Base-by-base conservation (phyloP, 2,113 vertebrate species). In the Amblyornis subalaris region DNA sequence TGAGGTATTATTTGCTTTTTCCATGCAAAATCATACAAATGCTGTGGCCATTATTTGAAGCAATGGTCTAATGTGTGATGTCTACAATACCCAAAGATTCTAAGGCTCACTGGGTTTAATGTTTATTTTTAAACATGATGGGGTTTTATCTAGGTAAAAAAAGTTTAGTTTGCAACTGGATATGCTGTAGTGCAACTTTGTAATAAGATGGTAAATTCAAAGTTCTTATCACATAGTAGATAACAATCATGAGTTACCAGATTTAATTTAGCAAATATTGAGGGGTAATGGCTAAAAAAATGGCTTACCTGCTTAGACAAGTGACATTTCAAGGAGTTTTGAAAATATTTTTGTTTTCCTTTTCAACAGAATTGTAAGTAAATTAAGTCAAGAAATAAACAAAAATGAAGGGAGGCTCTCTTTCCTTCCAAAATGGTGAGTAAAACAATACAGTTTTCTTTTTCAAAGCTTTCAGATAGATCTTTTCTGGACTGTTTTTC, bases 361-460 rank as follows among this genome's bases (percentile, higher is more conserved):
- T 92, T 92, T 80, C 65, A 54, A 35, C 69, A 99, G 99, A 88
- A 96, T 99, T 65, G 94, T 99, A 91, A 98, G 98, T 38, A 99
- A 98, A 94, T 92, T 99, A 96, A 98, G 98, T 93, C 97, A 95
- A 89, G 99, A 99, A 51, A 99, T 99, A 96, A 98, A 98, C 92
- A 98, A 97, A 94, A 99, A 99, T 33, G 98, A 99, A 90, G 98
- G 98, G 81, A 98, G 94, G 66, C 96, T 96, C 48, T 97, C 98
- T 67, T 96, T 99, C 38, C 98, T 99, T 55, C 61, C 91, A 13
- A 98, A 97, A 88, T 98, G 97, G 98, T 99, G 94, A 75, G 97
- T 95, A 50, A 60, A 79, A 16, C 17, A 64, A 22, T 21, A 53
- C 24, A 22, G 14, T 22, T 66, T 75, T 35, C 48, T 70, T 22